These are phyloP conservation scores for Drosophila kanapiae DNA, from an alignment of 1,140 invertebrate species.

Conservation along the genomic window DNA sequence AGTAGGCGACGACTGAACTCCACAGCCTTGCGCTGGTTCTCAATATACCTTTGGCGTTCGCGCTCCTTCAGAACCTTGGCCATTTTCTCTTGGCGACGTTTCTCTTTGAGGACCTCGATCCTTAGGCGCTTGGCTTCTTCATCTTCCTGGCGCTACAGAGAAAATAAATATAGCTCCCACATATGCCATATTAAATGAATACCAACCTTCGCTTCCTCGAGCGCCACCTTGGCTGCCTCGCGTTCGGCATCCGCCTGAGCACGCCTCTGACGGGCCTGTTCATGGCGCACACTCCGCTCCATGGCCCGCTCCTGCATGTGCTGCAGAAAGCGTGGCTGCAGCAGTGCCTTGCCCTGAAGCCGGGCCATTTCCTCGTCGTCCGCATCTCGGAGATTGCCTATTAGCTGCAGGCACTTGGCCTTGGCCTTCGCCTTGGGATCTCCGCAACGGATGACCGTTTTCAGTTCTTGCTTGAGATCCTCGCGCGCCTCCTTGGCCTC, in stretches of 20 bases:
- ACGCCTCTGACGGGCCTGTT: slow-evolving; percentile 87
- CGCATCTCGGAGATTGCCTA: slow-evolving; percentile 85
- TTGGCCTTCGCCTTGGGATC: slow-evolving; percentile 87
- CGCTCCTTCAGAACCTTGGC: slow-evolving; percentile 86
- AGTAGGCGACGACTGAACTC: slow-evolving; percentile 87
- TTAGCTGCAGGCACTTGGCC: slow-evolving; percentile 86
- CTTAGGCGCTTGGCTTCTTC: slow-evolving; percentile 88
- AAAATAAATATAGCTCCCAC: background rate
- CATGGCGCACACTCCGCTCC: slow-evolving; percentile 87
- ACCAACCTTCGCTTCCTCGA: slow-evolving; percentile 85
- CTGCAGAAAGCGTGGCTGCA: slow-evolving; percentile 88
- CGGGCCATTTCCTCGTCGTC: slow-evolving; percentile 79
- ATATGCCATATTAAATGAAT: no score
- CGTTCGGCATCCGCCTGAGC: slow-evolving; percentile 87
- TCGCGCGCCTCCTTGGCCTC: slow-evolving; percentile 87
- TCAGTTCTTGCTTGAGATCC: slow-evolving; percentile 87
- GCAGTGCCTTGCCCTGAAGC: slow-evolving; percentile 86
- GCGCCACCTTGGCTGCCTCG: slow-evolving; percentile 86
- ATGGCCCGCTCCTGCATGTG: slow-evolving; percentile 88
- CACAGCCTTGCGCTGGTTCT: slow-evolving; percentile 86
- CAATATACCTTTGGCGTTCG: slow-evolving; percentile 86
- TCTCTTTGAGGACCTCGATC: slow-evolving; percentile 87
- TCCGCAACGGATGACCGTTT: slow-evolving; percentile 87
- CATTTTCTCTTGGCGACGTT: slow-evolving; percentile 87
- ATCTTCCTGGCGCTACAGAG: slow-evolving; percentile 84